Conservation (phyloP, 2,113 vertebrate species). For the Microcebus tavaratra region DNA sequence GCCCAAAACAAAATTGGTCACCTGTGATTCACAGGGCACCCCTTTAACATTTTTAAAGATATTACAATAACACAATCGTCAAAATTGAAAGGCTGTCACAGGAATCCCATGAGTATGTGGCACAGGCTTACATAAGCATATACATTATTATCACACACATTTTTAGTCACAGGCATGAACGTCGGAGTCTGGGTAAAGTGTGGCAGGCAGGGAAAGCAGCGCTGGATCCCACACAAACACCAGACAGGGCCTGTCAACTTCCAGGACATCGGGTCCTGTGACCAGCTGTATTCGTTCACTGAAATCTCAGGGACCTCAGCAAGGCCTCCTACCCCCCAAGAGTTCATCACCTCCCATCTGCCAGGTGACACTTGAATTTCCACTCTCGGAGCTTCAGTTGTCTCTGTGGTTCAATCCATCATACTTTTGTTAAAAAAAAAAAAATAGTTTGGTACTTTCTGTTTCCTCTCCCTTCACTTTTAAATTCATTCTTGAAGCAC, state of each 20-base stretch:
- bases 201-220: rapidly evolving
- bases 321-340: neutral
- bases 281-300: rapidly evolving
- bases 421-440: neutral
- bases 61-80: neutral
- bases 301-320: neutral
- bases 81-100: neutral
- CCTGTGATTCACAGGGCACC: neutral
- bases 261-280: rapidly evolving
- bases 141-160: rapidly evolving
- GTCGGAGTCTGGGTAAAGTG: rapidly evolving
- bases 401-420: neutral
- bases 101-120: neutral
- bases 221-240: neutral
- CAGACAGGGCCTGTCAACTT: neutral
- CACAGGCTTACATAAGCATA: neutral
- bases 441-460: neutral
- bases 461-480: too few relatives aligned
- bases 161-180: rapidly evolving
- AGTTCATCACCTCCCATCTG: neutral
- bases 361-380: rapidly evolving
- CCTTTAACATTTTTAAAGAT: neutral
- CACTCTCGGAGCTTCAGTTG: neutral
- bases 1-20: neutral
- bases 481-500: neutral